These are phyloP conservation scores for Catharus fuscescens DNA, from an alignment of 2,113 vertebrate species.

Conservation along the genomic window DNA sequence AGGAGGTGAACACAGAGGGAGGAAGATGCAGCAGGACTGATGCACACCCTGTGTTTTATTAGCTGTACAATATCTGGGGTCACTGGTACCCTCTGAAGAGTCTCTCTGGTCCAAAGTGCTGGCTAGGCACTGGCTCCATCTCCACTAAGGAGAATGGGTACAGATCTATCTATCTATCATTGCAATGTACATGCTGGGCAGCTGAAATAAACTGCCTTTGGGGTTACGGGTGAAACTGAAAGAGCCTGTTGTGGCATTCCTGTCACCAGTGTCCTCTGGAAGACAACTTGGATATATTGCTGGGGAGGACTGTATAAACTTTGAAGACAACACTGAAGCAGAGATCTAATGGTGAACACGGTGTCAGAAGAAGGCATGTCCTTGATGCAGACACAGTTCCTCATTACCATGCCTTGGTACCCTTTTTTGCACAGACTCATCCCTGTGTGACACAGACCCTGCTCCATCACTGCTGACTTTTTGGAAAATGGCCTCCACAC, in stretches of 20 bases:
- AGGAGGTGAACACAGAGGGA: background rate
- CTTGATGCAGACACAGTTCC: background rate
- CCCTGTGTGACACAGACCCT: background rate
- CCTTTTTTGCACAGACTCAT: background rate
- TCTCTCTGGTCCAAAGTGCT: background rate
- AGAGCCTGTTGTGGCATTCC: background rate
- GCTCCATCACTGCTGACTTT: background rate
- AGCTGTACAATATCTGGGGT: background rate
- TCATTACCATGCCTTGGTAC: background rate
- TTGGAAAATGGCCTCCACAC: background rate
- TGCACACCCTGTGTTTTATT: background rate
- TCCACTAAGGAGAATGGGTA: background rate
- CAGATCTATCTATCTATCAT: too few species aligned
- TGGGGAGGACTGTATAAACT: background rate
- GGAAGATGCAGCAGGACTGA: background rate
- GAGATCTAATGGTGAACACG: background rate
- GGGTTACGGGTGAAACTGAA: background rate
- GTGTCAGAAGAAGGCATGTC: background rate
- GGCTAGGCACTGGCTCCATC: background rate
- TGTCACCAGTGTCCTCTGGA: background rate
- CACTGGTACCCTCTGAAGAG: background rate
- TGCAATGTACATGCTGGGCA: background rate
- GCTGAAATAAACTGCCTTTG: background rate
- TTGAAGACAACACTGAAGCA: background rate
- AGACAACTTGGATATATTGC: background rate